Evolutionary conservation across 2,888 invertebrate genomes (phyloP).

Genomic region (Tillus elongatus): DNA sequence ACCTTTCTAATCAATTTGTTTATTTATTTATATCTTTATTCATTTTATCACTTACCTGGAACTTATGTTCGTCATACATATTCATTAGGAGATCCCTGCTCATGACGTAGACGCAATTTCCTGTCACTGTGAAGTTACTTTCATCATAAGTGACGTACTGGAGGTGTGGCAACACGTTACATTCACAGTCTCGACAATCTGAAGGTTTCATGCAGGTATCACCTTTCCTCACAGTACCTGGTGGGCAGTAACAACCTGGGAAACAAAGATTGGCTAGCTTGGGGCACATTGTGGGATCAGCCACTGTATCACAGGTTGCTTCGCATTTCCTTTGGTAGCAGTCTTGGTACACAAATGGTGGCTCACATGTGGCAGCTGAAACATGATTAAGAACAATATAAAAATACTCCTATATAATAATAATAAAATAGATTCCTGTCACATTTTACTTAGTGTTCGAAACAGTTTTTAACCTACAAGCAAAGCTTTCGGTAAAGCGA

Average conservation of each 20-base stretch:
- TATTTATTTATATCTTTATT: too few relatives aligned
- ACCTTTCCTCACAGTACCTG: constrained; percentile 59
- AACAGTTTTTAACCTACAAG: too few relatives aligned
- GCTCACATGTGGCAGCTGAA: constrained; percentile 59
- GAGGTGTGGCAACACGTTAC: constrained; percentile 64
- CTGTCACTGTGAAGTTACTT: constrained; percentile 67
- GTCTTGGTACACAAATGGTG: constrained; percentile 72
- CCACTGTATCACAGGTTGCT: constrained; percentile 58
- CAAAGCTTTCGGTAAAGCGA: too few relatives aligned
- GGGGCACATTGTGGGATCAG: constrained; percentile 53
- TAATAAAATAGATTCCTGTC: background rate
- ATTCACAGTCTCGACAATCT: constrained; percentile 68
- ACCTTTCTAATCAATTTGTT: too few relatives aligned
- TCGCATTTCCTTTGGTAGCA: constrained; percentile 75
- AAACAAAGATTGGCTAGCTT: constrained; percentile 59
- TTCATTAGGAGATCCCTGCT: constrained; percentile 52
- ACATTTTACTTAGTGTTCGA: too few relatives aligned
- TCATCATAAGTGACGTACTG: constrained; percentile 79
- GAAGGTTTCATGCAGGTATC: constrained; percentile 60
- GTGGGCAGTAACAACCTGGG: constrained; percentile 79
- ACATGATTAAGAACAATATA: constrained; percentile 15
- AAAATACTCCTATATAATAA: background rate
- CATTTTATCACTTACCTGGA: constrained; percentile 40
- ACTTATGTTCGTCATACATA: constrained; percentile 44
- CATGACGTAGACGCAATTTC: constrained; percentile 77